phyloP scores from a whole-genome alignment of 53 echinoderm and acorn worm species.

The Echinometra lucunter region DNA sequence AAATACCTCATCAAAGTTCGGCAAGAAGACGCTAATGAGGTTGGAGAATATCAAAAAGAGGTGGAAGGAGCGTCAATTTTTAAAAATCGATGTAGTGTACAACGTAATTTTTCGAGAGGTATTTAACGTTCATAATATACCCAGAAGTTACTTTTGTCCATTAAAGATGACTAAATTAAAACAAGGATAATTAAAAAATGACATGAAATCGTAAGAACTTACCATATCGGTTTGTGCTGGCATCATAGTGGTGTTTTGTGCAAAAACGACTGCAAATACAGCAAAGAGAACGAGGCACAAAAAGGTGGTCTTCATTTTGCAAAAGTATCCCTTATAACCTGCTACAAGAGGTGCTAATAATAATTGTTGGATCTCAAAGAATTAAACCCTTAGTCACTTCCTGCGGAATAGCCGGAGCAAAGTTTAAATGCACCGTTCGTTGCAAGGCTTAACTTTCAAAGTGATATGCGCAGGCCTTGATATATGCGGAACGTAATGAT shows the following conservation, averaged over 20 bases:
- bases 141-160: too few relatives aligned
- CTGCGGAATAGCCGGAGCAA: background rate
- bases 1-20: too few relatives aligned
- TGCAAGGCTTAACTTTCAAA: background rate
- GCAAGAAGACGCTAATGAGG: too few relatives aligned
- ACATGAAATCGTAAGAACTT: background rate
- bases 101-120: too few relatives aligned
- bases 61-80: too few relatives aligned
- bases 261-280: background rate
- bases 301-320: background rate
- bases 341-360: background rate
- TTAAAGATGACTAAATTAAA: too few relatives aligned
- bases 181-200: too few relatives aligned
- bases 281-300: background rate
- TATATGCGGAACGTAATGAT: background rate
- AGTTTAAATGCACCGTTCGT: background rate
- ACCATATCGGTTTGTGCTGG: background rate
- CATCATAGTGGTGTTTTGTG: background rate
- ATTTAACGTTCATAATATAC: too few relatives aligned
- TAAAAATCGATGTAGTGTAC: too few relatives aligned
- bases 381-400: conserved; percentile 8
- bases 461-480: too few relatives aligned
- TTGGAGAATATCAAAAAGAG: too few relatives aligned
- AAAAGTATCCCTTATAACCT: background rate
- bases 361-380: background rate